Base-by-base conservation (phyloP, 37 sponge, comb jelly and placozoan species). In the Agelas oroides region DNA sequence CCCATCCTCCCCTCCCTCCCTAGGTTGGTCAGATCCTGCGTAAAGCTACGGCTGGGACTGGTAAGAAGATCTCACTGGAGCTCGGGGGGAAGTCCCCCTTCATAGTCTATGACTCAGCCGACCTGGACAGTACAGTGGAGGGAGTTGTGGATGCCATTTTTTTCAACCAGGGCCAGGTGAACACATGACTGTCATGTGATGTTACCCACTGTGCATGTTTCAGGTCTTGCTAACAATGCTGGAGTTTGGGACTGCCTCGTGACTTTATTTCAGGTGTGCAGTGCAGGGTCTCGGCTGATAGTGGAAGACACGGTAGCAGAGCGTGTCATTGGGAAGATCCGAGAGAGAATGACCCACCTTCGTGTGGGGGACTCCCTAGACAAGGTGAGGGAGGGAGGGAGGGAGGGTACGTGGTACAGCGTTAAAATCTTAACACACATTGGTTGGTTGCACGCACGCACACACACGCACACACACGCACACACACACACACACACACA, bases 81-180 rank as follows among this genome's bases (percentile, higher is more conserved):
- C 74, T 97, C 35, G 97, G 97, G 71, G 97, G 97, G 72, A 97
- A 97, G 63, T 90, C 91, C 66, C 97, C 97, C 37, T 84, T 97
- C 39, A 79, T 97, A 1, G 97, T 97, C 73, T 97, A 76, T 73
- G 94, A 97, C 77, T 71, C 91, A n/a, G 96, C 96, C 27, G 97
- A 97, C 70, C 31, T 97, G 23, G 97, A 97, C 71, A 67, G 71
- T 36, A 84, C 93, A 55, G 97, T 97, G 86, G 97, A 97, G 85
- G 97, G 97, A 53, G 93, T 95, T 65, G 97, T 97, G 14, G 91
- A 97, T 71, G 97, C 97, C 75, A 95, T 97, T 25, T 97, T 79
- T 81, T 97, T 97, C 85, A 97, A 97, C 68, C 97, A 97, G 83
- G 97, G 97, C 41, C 97, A 97, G 89, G 96, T 96, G 46, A 12